Percentiles rank a stretch among this genome's conserved stretches.
These are phyloP conservation scores for Brachionus sp. DNA, from an alignment of 1,140 invertebrate species.

Conservation along the genomic window DNA sequence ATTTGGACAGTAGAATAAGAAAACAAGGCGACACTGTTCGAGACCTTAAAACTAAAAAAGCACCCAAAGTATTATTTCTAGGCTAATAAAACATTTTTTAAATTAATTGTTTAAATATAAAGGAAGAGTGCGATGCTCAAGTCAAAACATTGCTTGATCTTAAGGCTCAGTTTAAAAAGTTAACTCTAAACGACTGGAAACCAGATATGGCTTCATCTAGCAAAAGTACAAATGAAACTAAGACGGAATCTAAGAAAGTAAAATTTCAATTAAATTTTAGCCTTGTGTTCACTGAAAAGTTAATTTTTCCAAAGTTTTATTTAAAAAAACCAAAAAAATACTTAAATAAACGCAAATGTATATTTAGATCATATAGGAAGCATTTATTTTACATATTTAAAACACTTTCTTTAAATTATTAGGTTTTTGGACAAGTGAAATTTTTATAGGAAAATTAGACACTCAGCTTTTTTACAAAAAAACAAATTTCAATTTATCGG, in stretches of 20 bases:
- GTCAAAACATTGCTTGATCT: slow-evolving; percentile 72
- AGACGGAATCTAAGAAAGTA: not conserved
- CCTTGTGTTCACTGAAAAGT: too few relatives aligned
- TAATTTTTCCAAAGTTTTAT: too few relatives aligned
- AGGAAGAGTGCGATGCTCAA: slow-evolving; percentile 67
- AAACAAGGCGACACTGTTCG: slow-evolving; percentile 11
- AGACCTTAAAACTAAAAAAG: slow-evolving; percentile 9
- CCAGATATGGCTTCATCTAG: not conserved
- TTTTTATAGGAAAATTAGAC: too few relatives aligned
- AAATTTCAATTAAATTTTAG: not conserved
- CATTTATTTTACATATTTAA: too few relatives aligned
- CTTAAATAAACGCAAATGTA: too few relatives aligned
- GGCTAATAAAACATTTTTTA: not conserved
- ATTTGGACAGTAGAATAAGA: not conserved
- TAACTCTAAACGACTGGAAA: slow-evolving; percentile 66
- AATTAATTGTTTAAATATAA: not conserved
- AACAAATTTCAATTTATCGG: too few relatives aligned
- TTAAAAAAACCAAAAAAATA: too few relatives aligned
- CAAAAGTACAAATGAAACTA: not conserved
- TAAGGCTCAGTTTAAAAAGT: slow-evolving; percentile 74
- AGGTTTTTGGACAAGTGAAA: too few relatives aligned
- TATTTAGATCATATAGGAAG: too few relatives aligned
- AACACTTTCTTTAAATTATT: too few relatives aligned
- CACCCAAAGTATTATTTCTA: slow-evolving; percentile 50
- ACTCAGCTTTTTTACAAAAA: too few relatives aligned